These are phyloP conservation scores for Galemys pyrenaicus DNA, from an alignment of 2,113 vertebrate species.

Conservation along the genomic window DNA sequence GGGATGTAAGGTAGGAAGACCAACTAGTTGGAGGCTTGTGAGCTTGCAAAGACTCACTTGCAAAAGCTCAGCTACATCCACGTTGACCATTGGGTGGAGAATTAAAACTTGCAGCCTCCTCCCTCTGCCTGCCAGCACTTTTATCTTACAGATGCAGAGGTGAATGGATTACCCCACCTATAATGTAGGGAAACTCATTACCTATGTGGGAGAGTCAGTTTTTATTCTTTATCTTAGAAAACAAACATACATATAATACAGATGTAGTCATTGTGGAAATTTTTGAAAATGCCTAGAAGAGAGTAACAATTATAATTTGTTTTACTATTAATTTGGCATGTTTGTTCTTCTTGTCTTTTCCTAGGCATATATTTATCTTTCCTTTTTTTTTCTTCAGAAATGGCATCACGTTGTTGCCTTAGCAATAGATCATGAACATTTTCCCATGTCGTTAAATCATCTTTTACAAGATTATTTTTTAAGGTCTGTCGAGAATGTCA, in stretches of 20 bases:
- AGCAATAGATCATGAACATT: conserved; percentile 46
- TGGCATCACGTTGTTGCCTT: conserved; percentile 9
- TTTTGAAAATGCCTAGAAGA: conserved; percentile 29
- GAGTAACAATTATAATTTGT: neutral
- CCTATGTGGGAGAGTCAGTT: neutral
- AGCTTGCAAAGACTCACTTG: neutral
- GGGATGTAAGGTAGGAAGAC: neutral
- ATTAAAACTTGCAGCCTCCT: neutral
- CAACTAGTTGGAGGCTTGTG: neutral
- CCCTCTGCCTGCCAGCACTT: neutral
- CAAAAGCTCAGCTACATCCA: accelerated
- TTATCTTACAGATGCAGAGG: neutral
- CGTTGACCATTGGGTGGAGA: neutral
- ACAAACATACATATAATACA: neutral
- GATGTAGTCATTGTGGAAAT: neutral
- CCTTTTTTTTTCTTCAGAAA: neutral
- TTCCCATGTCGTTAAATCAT: conserved; percentile 64
- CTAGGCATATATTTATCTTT: neutral
- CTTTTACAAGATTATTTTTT: conserved; percentile 18
- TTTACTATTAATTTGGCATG: neutral
- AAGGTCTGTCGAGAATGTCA: conserved; percentile 13
- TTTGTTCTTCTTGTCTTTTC: conserved; percentile 39
- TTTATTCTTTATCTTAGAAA: neutral
- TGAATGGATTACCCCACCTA: neutral
- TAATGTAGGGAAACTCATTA: neutral